Conservation (phyloP, 2,888 invertebrate species). For the Keiferia lycopersicella region DNA sequence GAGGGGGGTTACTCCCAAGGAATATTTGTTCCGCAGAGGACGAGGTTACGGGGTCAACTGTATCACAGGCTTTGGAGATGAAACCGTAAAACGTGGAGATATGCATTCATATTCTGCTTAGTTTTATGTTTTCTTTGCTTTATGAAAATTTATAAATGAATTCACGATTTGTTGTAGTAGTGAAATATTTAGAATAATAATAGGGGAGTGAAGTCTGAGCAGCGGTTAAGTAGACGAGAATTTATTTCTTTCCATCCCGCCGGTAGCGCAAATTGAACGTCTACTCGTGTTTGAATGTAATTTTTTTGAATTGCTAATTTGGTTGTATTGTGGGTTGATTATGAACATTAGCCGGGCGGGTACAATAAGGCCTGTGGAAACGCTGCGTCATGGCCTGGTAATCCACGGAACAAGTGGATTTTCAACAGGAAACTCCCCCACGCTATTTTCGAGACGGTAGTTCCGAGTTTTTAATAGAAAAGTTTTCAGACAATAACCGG, state of each 20-base stretch:
- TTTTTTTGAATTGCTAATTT: conserved; percentile 31
- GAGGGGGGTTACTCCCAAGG: neutral
- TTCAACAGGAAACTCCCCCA: conserved; percentile 38
- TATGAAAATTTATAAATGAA: neutral
- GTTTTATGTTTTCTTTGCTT: neutral
- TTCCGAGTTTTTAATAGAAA: conserved; percentile 11
- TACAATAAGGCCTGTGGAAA: conserved; percentile 32
- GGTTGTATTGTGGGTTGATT: conserved; percentile 30
- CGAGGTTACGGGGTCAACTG: conserved; percentile 5
- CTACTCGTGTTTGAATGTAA: conserved; percentile 16
- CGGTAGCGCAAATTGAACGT: conserved; percentile 3
- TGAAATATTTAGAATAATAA: neutral
- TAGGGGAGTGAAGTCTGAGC: neutral
- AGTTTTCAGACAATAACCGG: conserved; percentile 5
- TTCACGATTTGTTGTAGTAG: neutral
- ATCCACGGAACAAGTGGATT: conserved; percentile 44
- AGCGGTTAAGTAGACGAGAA: neutral
- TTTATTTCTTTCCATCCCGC: neutral
- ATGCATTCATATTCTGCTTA: too few species aligned
- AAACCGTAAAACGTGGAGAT: neutral
- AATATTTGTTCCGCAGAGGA: conserved; percentile 4
- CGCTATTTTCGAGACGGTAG: neutral
- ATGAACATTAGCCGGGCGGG: conserved; percentile 27
- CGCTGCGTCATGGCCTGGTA: conserved; percentile 43
- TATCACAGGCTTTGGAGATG: neutral